Conservation (phyloP, 2,888 invertebrate genomes). For the Parelbella ahira region DNA sequence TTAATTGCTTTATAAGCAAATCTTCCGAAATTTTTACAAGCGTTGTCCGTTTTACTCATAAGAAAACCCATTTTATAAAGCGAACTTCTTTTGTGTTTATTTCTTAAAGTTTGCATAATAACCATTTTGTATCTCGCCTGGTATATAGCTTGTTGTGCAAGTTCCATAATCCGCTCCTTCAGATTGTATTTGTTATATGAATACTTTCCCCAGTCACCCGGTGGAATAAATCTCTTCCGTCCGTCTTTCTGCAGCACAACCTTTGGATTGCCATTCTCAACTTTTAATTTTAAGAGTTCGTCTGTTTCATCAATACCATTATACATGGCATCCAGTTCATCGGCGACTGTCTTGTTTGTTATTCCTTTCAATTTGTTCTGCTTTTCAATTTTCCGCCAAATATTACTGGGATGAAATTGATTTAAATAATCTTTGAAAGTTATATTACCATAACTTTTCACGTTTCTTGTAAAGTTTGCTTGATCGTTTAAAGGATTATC, state of each 20-base stretch:
- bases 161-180: constrained; percentile 41
- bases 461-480: neutral
- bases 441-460: neutral
- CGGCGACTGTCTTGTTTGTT: constrained; percentile 30
- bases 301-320: constrained; percentile 44
- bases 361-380: constrained; percentile 32
- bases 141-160: constrained; percentile 56
- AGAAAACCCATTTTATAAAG: constrained; percentile 59
- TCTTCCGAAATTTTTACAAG: constrained; percentile 38
- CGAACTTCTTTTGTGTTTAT: constrained; percentile 31
- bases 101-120: constrained; percentile 44
- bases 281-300: constrained; percentile 41
- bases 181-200: constrained; percentile 34
- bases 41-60: constrained; percentile 46
- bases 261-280: constrained; percentile 37
- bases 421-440: constrained; percentile 38
- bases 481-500: neutral
- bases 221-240: constrained; percentile 39
- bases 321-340: constrained; percentile 39
- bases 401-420: constrained; percentile 40
- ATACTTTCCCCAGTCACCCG: constrained; percentile 4
- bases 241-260: constrained; percentile 31
- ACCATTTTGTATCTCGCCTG: constrained; percentile 49
- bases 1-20: constrained; percentile 34
- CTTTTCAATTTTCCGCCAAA: constrained; percentile 41